Evolutionary conservation across 92 coral and sea anemone species (phyloP), one percentile per base, ranked within the genome.

Genomic region (Actinostola sp.): DNA sequence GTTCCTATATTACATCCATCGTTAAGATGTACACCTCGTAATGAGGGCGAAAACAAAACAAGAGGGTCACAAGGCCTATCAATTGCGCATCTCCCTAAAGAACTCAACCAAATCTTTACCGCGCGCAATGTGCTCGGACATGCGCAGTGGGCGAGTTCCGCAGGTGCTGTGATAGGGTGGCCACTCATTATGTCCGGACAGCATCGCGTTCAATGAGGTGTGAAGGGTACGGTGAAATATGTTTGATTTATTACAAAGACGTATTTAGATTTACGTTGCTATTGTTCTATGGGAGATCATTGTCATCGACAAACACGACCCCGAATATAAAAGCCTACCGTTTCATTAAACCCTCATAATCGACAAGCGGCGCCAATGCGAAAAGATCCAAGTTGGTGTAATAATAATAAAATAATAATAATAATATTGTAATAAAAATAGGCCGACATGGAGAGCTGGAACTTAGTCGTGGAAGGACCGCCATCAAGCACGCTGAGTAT

Each of bases 171-270:
- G 62, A 75, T 42, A 53, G 69, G 79, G 76, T 66, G 92, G 82
- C 88, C 92, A 88, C 81, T 91, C 85, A 89, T 65, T 73, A 58
- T 24, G 58, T 64, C 58, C 81, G 85, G 73, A 73, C 70, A 73
- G 76, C 74, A 71, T 55, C 60, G 86, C 80, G 92, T 75, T 86
- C 92, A 90, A 83, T 91, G 84, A 87, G 89, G 97, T 91, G 97
- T 87, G 97, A 91, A 91, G 92, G 97, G 77, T 82, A 75, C 82
- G 97, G 86, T 88, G 97, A 90, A 92, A 93, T 83, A 84, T 85
- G 84, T 95, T 89, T 95, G 99, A 95, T 95, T 95, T 92, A 95
- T 92, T 92, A 92, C 99, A 95, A 95, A 95, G 97, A 84, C 94
- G 82, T 92, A 87, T 95, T 95, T 95, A 92, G 99, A 92, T 92